phyloP scores from a whole-genome alignment of 2,113 vertebrate genomes.

The Odontophorus gujanensis region DNA sequence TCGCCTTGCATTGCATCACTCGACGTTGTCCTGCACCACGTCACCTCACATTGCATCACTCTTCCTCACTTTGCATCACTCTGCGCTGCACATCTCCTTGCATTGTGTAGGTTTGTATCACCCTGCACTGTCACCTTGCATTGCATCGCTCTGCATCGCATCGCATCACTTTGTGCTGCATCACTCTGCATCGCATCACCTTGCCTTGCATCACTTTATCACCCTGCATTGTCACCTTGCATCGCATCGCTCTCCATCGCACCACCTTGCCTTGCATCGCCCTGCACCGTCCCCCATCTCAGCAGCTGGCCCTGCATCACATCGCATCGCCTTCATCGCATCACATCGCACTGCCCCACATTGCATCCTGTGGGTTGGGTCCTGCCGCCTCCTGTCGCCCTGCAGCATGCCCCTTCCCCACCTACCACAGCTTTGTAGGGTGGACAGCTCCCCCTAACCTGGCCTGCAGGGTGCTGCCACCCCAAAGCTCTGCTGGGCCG shows the following conservation, averaged over 20 bases:
- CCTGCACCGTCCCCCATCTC: fast-evolving
- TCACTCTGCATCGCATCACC: fast-evolving
- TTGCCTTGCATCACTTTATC: fast-evolving
- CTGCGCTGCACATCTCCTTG: too few relatives aligned
- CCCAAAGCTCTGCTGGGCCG: fast-evolving
- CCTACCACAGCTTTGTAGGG: not conserved
- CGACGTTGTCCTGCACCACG: not conserved
- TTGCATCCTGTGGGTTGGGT: fast-evolving
- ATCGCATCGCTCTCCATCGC: fast-evolving
- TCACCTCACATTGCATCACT: not conserved
- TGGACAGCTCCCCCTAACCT: not conserved
- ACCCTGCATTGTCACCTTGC: not conserved
- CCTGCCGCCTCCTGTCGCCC: not conserved
- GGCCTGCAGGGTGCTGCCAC: fast-evolving
- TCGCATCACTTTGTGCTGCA: fast-evolving
- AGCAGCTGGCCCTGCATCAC: too few relatives aligned
- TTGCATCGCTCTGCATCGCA: fast-evolving
- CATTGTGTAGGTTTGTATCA: too few relatives aligned
- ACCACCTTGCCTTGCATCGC: not conserved
- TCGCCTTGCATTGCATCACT: not conserved
- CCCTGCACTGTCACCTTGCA: not conserved
- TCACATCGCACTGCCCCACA: fast-evolving
- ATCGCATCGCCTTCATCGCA: not conserved
- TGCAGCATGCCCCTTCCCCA: not conserved
- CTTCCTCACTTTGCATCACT: not conserved